These are phyloP conservation scores for silkworm (Bombyx mori) DNA, from an alignment of 1,140 invertebrate species.

Conservation along the genomic window DNA sequence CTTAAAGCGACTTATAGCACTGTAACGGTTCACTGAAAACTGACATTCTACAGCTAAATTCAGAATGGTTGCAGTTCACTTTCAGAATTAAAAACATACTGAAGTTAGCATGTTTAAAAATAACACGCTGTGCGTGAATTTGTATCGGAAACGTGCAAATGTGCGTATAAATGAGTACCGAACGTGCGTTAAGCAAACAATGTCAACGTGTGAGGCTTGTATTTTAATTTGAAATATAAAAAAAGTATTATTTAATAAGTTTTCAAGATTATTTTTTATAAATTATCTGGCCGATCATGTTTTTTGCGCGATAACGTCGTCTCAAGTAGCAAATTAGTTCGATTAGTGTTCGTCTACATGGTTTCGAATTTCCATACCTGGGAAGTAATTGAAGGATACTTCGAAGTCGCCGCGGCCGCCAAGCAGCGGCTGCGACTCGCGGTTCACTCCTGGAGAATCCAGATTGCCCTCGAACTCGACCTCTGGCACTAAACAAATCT, in stretches of 20 bases:
- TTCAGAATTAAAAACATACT: slow-evolving; percentile 24
- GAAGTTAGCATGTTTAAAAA: slow-evolving; percentile 37
- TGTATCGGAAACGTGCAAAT: background rate
- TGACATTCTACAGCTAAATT: slow-evolving; percentile 43
- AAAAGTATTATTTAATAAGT: too few species aligned
- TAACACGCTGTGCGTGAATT: background rate
- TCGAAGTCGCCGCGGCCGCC: slow-evolving; percentile 85
- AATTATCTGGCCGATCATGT: background rate
- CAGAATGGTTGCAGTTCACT: slow-evolving; percentile 27
- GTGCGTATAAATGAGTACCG: background rate
- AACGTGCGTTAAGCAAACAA: slow-evolving; percentile 7
- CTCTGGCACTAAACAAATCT: slow-evolving; percentile 78
- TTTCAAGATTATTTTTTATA: too few species aligned
- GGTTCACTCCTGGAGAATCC: slow-evolving; percentile 82
- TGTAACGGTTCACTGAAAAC: slow-evolving; percentile 56
- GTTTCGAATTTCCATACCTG: slow-evolving; percentile 72
- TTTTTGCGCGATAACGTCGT: slow-evolving; percentile 7
- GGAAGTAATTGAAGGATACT: slow-evolving; percentile 84
- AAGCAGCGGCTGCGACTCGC: slow-evolving; percentile 91
- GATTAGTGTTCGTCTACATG: slow-evolving; percentile 24
- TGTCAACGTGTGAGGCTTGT: too few species aligned
- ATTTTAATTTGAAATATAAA: too few species aligned
- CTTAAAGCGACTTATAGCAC: slow-evolving; percentile 19
- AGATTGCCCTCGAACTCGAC: slow-evolving; percentile 77
- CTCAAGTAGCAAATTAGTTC: slow-evolving; percentile 18